Conservation (phyloP, 2,113 vertebrate genomes). For the Pelobates fuscus region DNA sequence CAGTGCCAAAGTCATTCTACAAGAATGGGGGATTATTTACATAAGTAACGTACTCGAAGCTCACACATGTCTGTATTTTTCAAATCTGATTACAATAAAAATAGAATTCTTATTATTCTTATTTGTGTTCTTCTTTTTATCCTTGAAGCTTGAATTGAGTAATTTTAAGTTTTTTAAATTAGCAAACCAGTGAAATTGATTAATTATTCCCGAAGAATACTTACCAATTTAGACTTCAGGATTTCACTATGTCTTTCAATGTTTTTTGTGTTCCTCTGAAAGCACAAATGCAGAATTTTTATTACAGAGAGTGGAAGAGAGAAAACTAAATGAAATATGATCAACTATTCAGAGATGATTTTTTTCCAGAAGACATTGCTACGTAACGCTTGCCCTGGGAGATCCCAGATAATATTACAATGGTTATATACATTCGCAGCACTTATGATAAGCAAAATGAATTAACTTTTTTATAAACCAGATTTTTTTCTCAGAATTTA, state of each 20-base stretch:
- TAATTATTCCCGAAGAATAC: neutral
- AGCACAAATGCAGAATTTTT: constrained; percentile 8
- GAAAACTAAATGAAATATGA: neutral
- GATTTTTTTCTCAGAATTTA: too few species aligned
- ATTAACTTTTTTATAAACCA: too few species aligned
- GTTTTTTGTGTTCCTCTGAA: neutral
- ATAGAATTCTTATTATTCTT: neutral
- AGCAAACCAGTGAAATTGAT: constrained; percentile 1
- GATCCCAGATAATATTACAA: neutral
- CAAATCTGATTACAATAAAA: constrained; percentile 18
- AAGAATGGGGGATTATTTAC: constrained; percentile 26
- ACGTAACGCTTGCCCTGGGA: neutral
- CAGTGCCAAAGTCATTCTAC: neutral
- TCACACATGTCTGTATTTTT: neutral
- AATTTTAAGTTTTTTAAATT: neutral
- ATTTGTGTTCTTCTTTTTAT: neutral
- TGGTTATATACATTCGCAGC: too few species aligned
- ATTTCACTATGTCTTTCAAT: neutral
- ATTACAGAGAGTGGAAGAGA: neutral
- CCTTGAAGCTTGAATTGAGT: neutral
- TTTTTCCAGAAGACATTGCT: too few species aligned
- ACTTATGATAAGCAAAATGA: too few species aligned
- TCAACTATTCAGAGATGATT: neutral
- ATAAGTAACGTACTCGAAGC: constrained; percentile 20
- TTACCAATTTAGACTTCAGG: neutral